Percentiles rank a stretch among this genome's conserved stretches.
Conservation (phyloP, 2,113 vertebrate species). For the Dicentrarchus labrax region DNA sequence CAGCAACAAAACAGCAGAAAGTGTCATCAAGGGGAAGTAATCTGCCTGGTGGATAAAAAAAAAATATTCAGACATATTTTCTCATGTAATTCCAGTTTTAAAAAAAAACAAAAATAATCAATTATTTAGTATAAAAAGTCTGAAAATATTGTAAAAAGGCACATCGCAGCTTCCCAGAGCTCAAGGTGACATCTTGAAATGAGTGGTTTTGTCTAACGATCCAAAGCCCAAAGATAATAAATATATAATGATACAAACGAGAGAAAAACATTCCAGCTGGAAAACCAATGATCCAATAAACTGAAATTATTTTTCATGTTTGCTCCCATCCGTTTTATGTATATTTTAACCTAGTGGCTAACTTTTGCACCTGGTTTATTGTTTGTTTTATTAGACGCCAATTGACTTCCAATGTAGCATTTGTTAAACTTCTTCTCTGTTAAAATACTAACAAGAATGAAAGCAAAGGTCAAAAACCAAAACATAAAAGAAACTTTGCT, state of each 20-base stretch:
- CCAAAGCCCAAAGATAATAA: too few relatives aligned
- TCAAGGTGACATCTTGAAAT: too few relatives aligned
- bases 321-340: too few relatives aligned
- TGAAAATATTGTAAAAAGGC: neutral
- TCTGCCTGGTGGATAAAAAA: neutral
- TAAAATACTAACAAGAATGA: neutral
- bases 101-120: too few relatives aligned
- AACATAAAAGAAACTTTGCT: neutral
- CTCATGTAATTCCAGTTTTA: neutral
- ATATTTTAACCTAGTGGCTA: too few relatives aligned
- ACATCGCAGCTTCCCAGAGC: neutral
- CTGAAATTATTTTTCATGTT: too few relatives aligned
- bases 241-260: too few relatives aligned
- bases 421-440: neutral
- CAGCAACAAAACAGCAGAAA: neutral
- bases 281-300: too few relatives aligned
- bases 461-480: neutral
- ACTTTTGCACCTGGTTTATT: neutral
- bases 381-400: neutral
- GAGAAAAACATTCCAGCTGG: too few relatives aligned
- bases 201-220: too few relatives aligned
- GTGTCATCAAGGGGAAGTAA: neutral
- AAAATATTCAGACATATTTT: neutral
- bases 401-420: neutral
- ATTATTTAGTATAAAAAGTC: neutral